phyloP scores from a whole-genome alignment of 1,140 invertebrate species.

The Plutomurus gul region DNA sequence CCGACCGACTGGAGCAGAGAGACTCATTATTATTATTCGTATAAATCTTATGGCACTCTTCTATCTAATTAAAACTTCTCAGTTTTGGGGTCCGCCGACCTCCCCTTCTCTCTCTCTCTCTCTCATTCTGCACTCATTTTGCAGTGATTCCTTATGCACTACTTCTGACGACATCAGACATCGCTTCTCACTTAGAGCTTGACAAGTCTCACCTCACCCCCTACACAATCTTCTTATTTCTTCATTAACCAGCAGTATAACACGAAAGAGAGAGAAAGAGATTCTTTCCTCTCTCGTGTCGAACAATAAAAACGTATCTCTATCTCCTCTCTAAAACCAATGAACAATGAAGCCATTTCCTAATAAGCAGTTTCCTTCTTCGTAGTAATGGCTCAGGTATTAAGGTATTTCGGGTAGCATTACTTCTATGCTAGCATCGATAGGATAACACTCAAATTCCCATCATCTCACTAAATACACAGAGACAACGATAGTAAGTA shows the following conservation, averaged over 20 bases:
- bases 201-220: constrained; percentile 38
- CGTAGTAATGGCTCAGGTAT: too few relatives aligned
- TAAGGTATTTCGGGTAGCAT: too few relatives aligned
- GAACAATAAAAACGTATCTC: too few relatives aligned
- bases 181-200: constrained; percentile 44
- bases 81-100: constrained; percentile 41
- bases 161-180: constrained; percentile 41
- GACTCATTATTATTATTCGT: constrained; percentile 50
- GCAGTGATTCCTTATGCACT: constrained; percentile 32
- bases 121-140: constrained; percentile 44
- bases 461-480: neutral
- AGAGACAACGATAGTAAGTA: neutral
- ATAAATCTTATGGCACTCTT: constrained; percentile 48
- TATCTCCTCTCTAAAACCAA: too few relatives aligned
- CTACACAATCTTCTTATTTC: neutral
- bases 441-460: neutral
- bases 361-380: too few relatives aligned
- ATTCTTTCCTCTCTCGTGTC: too few relatives aligned
- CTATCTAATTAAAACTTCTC: constrained; percentile 51
- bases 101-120: constrained; percentile 39
- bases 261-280: too few relatives aligned
- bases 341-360: too few relatives aligned
- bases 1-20: constrained; percentile 22
- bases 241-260: too few relatives aligned
- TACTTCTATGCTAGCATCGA: neutral